Percentiles rank a stretch among this genome's conserved stretches.
phyloP scores from a whole-genome alignment of 2,113 vertebrate species.

The Pagrus major region DNA sequence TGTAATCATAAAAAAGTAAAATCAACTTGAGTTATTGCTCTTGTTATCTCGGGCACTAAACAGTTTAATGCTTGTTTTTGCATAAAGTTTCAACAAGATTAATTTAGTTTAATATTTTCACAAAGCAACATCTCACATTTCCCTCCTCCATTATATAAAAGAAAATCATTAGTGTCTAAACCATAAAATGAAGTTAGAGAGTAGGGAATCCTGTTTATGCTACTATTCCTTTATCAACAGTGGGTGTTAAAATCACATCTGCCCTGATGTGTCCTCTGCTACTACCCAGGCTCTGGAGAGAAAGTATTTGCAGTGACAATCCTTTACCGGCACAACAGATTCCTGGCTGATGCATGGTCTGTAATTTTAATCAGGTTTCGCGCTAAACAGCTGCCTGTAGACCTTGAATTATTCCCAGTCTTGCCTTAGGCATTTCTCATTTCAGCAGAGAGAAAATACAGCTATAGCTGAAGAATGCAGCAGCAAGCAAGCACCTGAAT shows the following conservation, averaged over 20 bases:
- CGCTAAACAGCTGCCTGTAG: constrained; percentile 82
- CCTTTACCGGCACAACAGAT: constrained; percentile 61
- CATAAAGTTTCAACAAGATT: neutral
- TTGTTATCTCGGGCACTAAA: too few species aligned
- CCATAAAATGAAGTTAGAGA: constrained; percentile 12
- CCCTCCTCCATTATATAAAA: neutral
- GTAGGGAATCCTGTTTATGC: constrained; percentile 23
- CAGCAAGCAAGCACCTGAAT: constrained; percentile 66
- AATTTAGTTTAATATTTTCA: neutral
- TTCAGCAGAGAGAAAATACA: constrained; percentile 67
- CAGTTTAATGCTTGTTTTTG: neutral
- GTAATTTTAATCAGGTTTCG: constrained; percentile 84
- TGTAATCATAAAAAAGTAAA: too few species aligned
- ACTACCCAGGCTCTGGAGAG: constrained; percentile 38
- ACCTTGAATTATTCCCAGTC: constrained; percentile 80
- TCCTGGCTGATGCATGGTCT: constrained; percentile 72
- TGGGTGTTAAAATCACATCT: constrained; percentile 51
- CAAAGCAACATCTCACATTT: neutral
- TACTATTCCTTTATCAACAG: constrained; percentile 37
- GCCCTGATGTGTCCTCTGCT: constrained; percentile 38
- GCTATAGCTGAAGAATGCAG: constrained; percentile 62
- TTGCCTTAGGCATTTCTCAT: constrained; percentile 79
- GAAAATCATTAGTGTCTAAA: constrained; percentile 2
- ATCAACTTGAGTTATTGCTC: neutral
- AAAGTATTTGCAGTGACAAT: constrained; percentile 69